Evolutionary conservation across 2,113 vertebrate genomes (phyloP), one percentile per base, ranked within the genome.

Genomic region (western clawed frog (Xenopus tropicalis)): DNA sequence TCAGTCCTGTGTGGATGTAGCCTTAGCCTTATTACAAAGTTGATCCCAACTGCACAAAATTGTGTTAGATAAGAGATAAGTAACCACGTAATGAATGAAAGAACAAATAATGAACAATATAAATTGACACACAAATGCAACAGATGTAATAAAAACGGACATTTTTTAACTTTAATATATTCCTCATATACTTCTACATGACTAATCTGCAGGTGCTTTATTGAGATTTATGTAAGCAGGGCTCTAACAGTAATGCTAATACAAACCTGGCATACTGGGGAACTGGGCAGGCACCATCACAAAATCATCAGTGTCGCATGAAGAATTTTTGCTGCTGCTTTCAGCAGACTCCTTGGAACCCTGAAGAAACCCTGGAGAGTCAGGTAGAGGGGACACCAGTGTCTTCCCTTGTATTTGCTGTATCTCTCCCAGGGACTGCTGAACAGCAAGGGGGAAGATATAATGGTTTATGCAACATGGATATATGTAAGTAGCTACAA

Each of bases 281-380:
- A 91, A 93, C 83, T 94, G 93, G 5, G 88, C 91, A 0, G 94
- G 93, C 74, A 98, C 93, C 91, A 99, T 93, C 57, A 99, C 94
- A 0, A 94, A 99, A 79, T 98, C 96, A 0, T 97, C 95, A 0
- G 89, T 91, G 83, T 93, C 93, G 2, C 91, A 93, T n/a, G 91
- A 98, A 0, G 85, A 91, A 23, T 94, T 95, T 86, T 98, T 99
- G 86, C 95, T 95, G 82, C 96, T 98, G 89, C 93, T 93, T 46
- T 82, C 88, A 0, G 86, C 95, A 0, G 87, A 92, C 57, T 93
- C 93, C 69, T 92, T 93, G 1, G 90, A 90, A 42, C 85, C 79
- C 0, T 90, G 92, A 54, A 90, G 86, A 79, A 93, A 93, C 42
- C 83, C 87, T 0, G 89, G 77, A 0, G 93, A 87, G 24, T 95